phyloP scores from a whole-genome alignment of 2,888 invertebrate species.

The Dascillus cervinus region DNA sequence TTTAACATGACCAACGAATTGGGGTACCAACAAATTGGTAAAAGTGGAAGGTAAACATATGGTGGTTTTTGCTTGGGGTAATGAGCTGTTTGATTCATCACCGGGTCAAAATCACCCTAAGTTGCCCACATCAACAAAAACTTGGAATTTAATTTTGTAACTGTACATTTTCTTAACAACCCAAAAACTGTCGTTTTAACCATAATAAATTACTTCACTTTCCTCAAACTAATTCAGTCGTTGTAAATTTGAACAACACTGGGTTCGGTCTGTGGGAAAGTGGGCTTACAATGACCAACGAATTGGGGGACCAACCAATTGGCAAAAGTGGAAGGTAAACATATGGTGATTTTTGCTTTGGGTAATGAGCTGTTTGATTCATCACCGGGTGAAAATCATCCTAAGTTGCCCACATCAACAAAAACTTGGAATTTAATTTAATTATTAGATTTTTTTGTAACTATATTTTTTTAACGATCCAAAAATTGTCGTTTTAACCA shows the following conservation, averaged over 20 bases:
- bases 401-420: slow-evolving; percentile 21
- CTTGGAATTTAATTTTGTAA: no score
- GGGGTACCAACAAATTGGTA: no score
- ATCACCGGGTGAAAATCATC: slow-evolving; percentile 36
- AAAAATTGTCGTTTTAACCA: no score
- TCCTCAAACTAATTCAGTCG: no score
- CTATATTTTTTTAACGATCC: no score
- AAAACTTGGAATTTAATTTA: no score
- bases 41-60: slow-evolving; percentile 5
- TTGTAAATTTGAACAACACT: slow-evolving; percentile 14
- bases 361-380: slow-evolving; percentile 15
- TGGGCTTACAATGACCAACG: slow-evolving; percentile 22
- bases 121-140: no score
- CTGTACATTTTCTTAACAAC: no score
- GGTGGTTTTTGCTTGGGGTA: slow-evolving; percentile 25
- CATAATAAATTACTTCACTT: no score
- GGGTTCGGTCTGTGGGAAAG: slow-evolving; percentile 9
- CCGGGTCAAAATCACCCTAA: slow-evolving; percentile 34
- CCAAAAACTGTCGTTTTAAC: no score
- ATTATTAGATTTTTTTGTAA: no score
- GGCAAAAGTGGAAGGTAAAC: slow-evolving; percentile 3
- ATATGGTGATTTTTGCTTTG: slow-evolving; percentile 24
- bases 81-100: slow-evolving; percentile 23
- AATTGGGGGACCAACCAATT: slow-evolving; percentile 17
- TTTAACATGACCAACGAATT: no score